Evolutionary conservation across 2,797 vertebrate species (phyloP).

Genomic region (Babyrousa celebensis): DNA sequence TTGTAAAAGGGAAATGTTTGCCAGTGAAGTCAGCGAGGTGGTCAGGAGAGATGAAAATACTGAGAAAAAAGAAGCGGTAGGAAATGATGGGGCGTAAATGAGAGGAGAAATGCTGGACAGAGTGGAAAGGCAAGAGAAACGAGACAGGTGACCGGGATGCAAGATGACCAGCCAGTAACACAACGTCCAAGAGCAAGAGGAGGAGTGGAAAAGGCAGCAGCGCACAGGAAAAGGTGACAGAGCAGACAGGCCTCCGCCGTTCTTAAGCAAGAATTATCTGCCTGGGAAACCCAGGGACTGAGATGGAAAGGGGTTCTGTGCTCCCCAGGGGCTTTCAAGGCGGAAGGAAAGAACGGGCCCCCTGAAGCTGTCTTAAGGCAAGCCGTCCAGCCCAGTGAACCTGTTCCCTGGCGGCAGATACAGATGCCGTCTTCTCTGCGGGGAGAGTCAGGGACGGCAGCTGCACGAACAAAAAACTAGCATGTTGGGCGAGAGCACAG

Average conservation of each 20-base stretch:
- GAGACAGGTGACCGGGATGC: not conserved
- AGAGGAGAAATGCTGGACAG: not conserved
- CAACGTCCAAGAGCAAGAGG: not conserved
- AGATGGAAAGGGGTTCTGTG: not conserved
- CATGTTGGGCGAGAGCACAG: not conserved
- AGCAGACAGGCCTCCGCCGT: not conserved
- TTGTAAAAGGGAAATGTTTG: slow-evolving; percentile 33
- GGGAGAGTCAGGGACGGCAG: not conserved
- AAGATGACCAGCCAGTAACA: not conserved
- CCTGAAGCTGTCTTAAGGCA: not conserved
- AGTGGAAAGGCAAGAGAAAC: not conserved
- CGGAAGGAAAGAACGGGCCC: not conserved
- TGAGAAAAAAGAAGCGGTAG: not conserved
- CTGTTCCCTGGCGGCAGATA: not conserved
- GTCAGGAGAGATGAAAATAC: not conserved
- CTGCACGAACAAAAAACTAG: not conserved
- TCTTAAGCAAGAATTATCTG: not conserved
- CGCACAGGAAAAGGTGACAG: not conserved
- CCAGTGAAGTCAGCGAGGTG: not conserved
- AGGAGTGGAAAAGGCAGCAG: not conserved
- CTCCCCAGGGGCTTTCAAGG: not conserved
- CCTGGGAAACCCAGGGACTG: not conserved
- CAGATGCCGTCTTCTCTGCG: not conserved
- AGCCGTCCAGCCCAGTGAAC: not conserved
- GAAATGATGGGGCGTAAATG: not conserved